These are phyloP conservation scores for Creontiades dilutus DNA, from an alignment of 2,888 invertebrate species.

Conservation along the genomic window DNA sequence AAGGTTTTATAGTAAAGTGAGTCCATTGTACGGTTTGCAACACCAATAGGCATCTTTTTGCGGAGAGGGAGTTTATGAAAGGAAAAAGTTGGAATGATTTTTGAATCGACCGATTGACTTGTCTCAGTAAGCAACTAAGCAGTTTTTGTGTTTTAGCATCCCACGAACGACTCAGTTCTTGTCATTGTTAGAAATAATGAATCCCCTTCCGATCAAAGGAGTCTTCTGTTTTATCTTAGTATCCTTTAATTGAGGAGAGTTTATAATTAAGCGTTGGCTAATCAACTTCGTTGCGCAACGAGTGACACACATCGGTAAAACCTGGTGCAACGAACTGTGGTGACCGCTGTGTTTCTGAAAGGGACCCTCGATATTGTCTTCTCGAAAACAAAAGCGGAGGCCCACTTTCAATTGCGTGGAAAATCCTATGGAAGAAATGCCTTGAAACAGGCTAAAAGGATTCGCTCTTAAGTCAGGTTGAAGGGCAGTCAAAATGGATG, in stretches of 20 bases:
- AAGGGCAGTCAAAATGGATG: neutral
- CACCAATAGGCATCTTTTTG: no score
- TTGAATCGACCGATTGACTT: neutral
- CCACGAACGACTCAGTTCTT: neutral
- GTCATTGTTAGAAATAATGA: constrained; percentile 8
- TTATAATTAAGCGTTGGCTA: constrained; percentile 21
- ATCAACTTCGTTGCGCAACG: neutral
- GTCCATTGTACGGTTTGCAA: no score
- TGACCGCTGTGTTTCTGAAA: neutral
- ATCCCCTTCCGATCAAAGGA: neutral
- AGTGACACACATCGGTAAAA: constrained; percentile 1
- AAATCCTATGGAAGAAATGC: neutral
- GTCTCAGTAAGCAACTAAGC: neutral
- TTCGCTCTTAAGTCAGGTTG: neutral
- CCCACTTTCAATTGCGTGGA: neutral
- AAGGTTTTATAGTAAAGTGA: no score
- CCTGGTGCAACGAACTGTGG: constrained; percentile 22
- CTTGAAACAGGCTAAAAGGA: neutral
- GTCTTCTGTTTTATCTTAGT: neutral
- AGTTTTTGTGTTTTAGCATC: neutral
- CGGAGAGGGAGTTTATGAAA: neutral
- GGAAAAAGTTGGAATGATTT: neutral
- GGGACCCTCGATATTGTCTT: neutral
- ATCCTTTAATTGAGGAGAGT: constrained; percentile 22
- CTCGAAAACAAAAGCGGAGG: neutral